These are phyloP conservation scores for Cataglyphis albicans DNA, from an alignment of 2,888 invertebrate species.

Conservation along the genomic window DNA sequence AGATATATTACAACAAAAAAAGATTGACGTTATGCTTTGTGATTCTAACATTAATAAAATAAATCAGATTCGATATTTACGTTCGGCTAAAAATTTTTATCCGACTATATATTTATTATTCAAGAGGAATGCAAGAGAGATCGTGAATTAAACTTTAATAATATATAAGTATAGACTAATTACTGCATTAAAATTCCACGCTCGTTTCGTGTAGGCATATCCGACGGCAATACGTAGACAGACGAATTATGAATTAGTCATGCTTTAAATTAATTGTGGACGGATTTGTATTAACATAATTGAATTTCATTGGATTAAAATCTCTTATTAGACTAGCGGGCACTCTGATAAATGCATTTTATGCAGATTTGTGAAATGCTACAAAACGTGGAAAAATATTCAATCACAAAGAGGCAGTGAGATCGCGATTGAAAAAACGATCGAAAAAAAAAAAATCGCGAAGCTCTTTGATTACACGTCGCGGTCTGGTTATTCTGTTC, in stretches of 20 bases:
- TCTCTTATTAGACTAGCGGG: slow-evolving; percentile 36
- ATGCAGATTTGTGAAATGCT: slow-evolving; percentile 43
- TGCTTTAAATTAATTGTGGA: slow-evolving; percentile 27
- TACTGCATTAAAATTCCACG: slow-evolving; percentile 25
- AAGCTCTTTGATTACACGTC: slow-evolving; percentile 46
- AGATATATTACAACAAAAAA: background rate
- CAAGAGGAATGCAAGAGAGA: background rate
- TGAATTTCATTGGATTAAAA: slow-evolving; percentile 46
- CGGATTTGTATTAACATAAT: slow-evolving; percentile 41
- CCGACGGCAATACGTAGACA: background rate
- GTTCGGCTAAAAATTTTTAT: background rate
- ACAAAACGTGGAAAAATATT: slow-evolving; percentile 37
- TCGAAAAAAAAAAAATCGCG: slow-evolving; percentile 22
- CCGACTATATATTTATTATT: slow-evolving; percentile 28
- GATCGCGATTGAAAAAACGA: slow-evolving; percentile 33
- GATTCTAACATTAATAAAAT: background rate
- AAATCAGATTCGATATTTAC: slow-evolving; percentile 7
- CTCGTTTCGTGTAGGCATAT: background rate
- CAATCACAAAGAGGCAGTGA: slow-evolving; percentile 28
- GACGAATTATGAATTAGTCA: background rate
- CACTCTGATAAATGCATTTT: slow-evolving; percentile 32
- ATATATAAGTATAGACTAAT: slow-evolving; percentile 11
- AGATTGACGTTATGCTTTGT: background rate
- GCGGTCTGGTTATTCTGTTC: slow-evolving; percentile 41
- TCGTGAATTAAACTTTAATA: slow-evolving; percentile 8